phyloP scores from a whole-genome alignment of 2,797 vertebrate species.

The Phataginus tricuspis region DNA sequence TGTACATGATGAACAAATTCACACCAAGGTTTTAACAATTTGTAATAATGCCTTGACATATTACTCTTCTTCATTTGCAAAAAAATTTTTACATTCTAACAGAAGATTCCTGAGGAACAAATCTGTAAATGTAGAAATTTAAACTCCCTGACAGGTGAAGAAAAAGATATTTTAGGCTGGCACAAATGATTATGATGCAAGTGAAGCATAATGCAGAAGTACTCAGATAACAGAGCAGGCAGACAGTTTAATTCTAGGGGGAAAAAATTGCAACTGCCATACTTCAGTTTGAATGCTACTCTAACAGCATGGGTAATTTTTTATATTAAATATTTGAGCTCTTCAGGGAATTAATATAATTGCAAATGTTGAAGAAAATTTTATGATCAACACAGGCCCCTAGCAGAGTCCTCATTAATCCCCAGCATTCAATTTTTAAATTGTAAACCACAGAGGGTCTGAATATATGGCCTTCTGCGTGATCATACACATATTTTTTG shows the following conservation, averaged over 20 bases:
- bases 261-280: conserved; percentile 27
- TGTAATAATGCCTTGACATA: neutral
- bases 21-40: conserved; percentile 46
- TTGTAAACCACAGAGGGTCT: conserved; percentile 22
- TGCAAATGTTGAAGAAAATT: conserved; percentile 63
- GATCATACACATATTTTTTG: neutral
- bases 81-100: neutral
- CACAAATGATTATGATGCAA: conserved; percentile 63
- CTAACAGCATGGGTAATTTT: conserved; percentile 42
- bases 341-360: conserved; percentile 63
- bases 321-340: conserved; percentile 69
- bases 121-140: conserved; percentile 44
- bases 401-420: conserved; percentile 56
- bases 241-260: conserved; percentile 64
- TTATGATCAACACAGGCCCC: conserved; percentile 15
- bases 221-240: conserved; percentile 13
- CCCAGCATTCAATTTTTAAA: conserved; percentile 53
- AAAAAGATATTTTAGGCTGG: conserved; percentile 61
- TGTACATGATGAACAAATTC: conserved; percentile 30
- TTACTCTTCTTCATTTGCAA: neutral
- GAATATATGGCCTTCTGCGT: conserved; percentile 10
- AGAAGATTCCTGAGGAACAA: conserved; percentile 50
- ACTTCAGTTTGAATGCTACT: conserved; percentile 50
- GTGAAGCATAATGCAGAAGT: neutral
- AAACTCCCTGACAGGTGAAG: conserved; percentile 47